Percentiles rank a stretch among this genome's conserved stretches.
Conservation (phyloP, 2,797 vertebrate species). For the Pyrocephalus nanus region DNA sequence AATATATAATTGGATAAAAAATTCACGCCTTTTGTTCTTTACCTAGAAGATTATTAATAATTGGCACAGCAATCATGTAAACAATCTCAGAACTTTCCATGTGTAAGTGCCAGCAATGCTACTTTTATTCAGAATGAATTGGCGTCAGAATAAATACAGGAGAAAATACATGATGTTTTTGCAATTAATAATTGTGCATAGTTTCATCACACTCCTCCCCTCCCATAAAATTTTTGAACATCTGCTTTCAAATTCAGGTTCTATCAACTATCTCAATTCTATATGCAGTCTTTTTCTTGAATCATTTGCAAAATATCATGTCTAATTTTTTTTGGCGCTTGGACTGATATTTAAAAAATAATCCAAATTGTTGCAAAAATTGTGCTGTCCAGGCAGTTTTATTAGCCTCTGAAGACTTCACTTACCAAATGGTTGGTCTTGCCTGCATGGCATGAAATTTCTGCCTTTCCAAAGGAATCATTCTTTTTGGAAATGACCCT, state of each 20-base stretch:
- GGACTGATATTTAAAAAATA: not conserved
- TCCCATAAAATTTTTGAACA: not conserved
- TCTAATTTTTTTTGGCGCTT: not conserved
- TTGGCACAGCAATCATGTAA: not conserved
- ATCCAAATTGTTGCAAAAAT: not conserved
- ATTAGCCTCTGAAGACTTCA: not conserved
- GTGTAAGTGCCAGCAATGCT: not conserved
- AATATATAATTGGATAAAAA: not conserved
- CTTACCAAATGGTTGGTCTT: not conserved
- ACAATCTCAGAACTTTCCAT: not conserved
- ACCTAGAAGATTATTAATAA: not conserved
- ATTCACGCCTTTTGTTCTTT: not conserved
- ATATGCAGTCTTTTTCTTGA: not conserved
- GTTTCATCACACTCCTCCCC: not conserved
- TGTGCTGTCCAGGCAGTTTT: not conserved
- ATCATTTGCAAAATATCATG: not conserved
- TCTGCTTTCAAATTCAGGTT: slow-evolving; percentile 34
- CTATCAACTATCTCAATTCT: not conserved
- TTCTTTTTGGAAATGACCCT: not conserved
- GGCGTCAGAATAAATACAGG: not conserved
- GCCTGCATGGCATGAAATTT: not conserved
- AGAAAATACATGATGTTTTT: not conserved
- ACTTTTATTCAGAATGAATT: not conserved
- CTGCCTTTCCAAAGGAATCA: not conserved
- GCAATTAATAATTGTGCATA: not conserved